Evolutionary conservation across 2,888 invertebrate genomes (phyloP), one percentile per base, ranked within the genome.

Genomic region (Nemurella pictetii): DNA sequence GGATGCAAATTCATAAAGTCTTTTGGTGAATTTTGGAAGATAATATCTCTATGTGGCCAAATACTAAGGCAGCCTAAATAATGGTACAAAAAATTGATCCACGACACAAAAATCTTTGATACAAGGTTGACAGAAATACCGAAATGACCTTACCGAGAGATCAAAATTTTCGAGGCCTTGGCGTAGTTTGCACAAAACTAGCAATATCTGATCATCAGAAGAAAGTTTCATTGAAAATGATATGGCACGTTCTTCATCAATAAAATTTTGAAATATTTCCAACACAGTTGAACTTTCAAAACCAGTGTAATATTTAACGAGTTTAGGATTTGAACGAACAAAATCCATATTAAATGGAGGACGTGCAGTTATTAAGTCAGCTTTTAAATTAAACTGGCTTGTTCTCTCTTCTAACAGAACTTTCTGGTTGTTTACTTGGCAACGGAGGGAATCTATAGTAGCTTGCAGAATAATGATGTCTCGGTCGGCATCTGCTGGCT

Each of bases 21-120:
- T n/a, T 27, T 29, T n/a, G 84, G 84, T 20, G 84, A 25, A 78
- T 55, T 36, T 84, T 78, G n/a, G 9, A 84, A 9, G 15, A 84
- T 84, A 29, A 35, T 78, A 36, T 84, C 78, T 4, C 84, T 15
- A 35, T 84, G 84, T 32, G 84, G 84, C 78, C 77, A 84, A 32
- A 84, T 32, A 32, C 77, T 84, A 20, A 84, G 84, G 26, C 84
- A 84, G 28, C 84, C 84, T 12, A 78, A 77, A 20, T 32, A 35
- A 30, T 55, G 77, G 72, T 84, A 84, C 80, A 35, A 36, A 32
- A 36, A 4, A 77, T 78, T 77, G n/a, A 77, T 72, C 84, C 84
- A 84, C 20, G 20, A 15, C n/a, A 28, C 25, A 72, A 84, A 77
- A 27, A 84, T 80, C 30, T 27, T 12, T n/a, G 78, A 78, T 12